phyloP scores from a whole-genome alignment of 2,888 invertebrate species.

The Agrochola lota region DNA sequence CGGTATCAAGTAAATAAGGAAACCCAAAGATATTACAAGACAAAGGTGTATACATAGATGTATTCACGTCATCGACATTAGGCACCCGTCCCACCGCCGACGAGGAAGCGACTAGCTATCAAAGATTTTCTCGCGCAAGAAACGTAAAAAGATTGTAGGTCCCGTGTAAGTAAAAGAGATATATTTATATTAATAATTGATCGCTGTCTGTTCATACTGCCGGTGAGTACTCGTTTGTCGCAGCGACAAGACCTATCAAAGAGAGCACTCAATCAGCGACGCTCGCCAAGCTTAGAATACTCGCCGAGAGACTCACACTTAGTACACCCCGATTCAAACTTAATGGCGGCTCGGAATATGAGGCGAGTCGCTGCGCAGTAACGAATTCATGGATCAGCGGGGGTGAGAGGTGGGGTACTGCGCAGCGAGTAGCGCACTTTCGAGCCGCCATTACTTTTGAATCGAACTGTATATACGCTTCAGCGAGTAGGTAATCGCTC shows the following conservation, averaged over 20 bases:
- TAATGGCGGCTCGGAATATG: too few species aligned
- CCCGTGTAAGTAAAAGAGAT: background rate
- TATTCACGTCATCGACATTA: conserved; percentile 41
- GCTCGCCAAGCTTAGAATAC: too few species aligned
- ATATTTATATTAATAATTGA: too few species aligned
- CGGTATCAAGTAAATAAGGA: conserved; percentile 37
- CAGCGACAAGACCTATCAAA: background rate
- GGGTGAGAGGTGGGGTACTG: too few species aligned
- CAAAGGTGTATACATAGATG: conserved; percentile 13
- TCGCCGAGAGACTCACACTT: too few species aligned
- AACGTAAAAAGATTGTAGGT: background rate
- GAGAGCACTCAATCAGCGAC: too few species aligned
- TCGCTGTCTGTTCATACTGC: background rate
- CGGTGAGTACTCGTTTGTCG: background rate
- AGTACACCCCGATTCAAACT: too few species aligned
- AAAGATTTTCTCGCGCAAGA: background rate
- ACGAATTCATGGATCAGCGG: too few species aligned
- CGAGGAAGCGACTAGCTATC: background rate
- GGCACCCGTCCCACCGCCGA: background rate
- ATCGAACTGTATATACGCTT: background rate
- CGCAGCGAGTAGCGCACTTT: too few species aligned
- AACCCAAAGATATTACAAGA: conserved; percentile 48
- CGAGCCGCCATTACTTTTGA: too few species aligned
- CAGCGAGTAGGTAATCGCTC: background rate
- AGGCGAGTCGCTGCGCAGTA: too few species aligned